Evolutionary conservation across 2,888 invertebrate species (phyloP).

Genomic region (Psylliodes chrysocephalus): DNA sequence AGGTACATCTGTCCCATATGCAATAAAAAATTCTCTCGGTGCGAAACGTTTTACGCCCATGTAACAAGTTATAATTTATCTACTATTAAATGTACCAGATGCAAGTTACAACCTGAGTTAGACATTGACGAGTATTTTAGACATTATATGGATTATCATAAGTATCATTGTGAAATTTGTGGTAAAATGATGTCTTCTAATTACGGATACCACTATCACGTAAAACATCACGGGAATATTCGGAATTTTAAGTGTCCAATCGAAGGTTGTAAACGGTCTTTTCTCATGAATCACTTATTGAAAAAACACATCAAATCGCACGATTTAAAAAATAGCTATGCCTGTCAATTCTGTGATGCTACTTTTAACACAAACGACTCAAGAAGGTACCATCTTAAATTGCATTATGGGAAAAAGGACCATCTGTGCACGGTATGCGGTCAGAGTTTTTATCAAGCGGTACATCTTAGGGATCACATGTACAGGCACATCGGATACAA

Average conservation of each 20-base stretch:
- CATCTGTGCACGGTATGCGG: conserved; percentile 46
- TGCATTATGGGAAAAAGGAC: conserved; percentile 39
- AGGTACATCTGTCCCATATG: conserved; percentile 21
- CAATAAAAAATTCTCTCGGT: background rate
- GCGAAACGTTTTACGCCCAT: conserved; percentile 4
- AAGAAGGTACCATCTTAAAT: conserved; percentile 41
- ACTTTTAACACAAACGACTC: conserved; percentile 42
- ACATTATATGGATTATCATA: conserved; percentile 33
- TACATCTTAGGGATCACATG: conserved; percentile 49
- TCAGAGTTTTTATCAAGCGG: conserved; percentile 41
- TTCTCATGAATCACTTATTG: conserved; percentile 39
- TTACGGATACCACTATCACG: conserved; percentile 26
- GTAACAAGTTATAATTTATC: conserved; percentile 7
- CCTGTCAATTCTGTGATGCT: conserved; percentile 43
- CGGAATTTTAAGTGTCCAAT: conserved; percentile 35
- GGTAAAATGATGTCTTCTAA: conserved; percentile 33
- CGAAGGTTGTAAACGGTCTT: conserved; percentile 41
- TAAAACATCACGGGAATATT: conserved; percentile 31
- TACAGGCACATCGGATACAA: conserved; percentile 49
- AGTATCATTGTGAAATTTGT: conserved; percentile 42
- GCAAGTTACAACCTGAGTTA: conserved; percentile 1
- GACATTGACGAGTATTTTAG: conserved; percentile 17
- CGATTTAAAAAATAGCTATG: conserved; percentile 31
- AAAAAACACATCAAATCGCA: conserved; percentile 42
- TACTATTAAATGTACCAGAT: conserved; percentile 13